A percentile compares a stretch with the other conserved stretches of the same genome.
Evolutionary conservation across 2,888 invertebrate species (phyloP).

Genomic region (Cosmopolites sordidus): DNA sequence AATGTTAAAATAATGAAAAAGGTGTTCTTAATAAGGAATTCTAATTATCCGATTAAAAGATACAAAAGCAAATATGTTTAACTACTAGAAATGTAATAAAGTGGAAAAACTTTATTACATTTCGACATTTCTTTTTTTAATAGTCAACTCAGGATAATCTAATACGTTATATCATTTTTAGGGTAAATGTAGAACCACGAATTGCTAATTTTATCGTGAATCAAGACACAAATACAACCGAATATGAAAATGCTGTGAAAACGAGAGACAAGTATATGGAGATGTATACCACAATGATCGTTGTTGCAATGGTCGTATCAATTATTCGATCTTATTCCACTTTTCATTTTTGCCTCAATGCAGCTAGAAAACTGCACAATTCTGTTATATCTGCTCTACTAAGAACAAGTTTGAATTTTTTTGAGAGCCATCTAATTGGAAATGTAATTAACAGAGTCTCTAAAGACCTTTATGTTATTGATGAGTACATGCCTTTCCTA

Average conservation of each 20-base stretch:
- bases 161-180: too few species aligned
- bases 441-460: constrained; percentile 57
- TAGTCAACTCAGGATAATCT: too few species aligned
- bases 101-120: too few species aligned
- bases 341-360: constrained; percentile 31
- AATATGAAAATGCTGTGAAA: constrained; percentile 21
- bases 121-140: too few species aligned
- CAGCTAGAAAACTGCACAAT: constrained; percentile 54
- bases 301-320: constrained; percentile 18
- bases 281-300: constrained; percentile 27
- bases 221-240: constrained; percentile 26
- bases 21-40: too few species aligned
- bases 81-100: too few species aligned
- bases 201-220: too few species aligned
- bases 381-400: constrained; percentile 53
- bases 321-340: constrained; percentile 27
- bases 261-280: constrained; percentile 25
- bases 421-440: constrained; percentile 43
- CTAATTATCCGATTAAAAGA: too few species aligned
- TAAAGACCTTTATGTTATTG: constrained; percentile 64
- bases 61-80: too few species aligned
- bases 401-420: constrained; percentile 52
- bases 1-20: too few species aligned
- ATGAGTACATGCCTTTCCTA: constrained; percentile 45
- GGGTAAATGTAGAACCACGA: constrained; percentile 32